Evolutionary conservation across 1,140 invertebrate genomes (phyloP).

Genomic region (Yoshiicerus persimilis): DNA sequence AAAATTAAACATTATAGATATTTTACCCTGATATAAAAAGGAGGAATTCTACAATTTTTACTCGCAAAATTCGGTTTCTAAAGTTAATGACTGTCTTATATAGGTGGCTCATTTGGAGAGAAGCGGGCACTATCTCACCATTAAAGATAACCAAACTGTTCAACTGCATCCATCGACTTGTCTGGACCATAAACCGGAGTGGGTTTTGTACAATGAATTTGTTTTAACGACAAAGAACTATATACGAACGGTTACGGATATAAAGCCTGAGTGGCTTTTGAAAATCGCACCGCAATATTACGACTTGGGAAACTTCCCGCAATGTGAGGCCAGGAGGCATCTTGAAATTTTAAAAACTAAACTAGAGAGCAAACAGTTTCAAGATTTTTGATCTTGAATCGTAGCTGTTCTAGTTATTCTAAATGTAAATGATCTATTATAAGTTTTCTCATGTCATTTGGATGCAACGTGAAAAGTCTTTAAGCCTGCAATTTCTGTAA

Average conservation of each 20-base stretch:
- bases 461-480: too few species aligned
- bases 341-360: conserved; percentile 80
- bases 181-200: conserved; percentile 98
- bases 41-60: not conserved
- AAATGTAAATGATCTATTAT: not conserved
- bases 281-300: conserved; percentile 97
- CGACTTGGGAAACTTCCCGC: conserved; percentile 95
- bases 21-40: not conserved
- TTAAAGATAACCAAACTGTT: conserved; percentile 98
- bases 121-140: conserved; percentile 95
- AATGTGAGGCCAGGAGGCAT: conserved; percentile 93
- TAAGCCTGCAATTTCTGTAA: too few species aligned
- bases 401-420: not conserved
- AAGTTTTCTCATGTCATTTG: not conserved
- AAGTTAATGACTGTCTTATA: not conserved
- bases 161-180: conserved; percentile 98
- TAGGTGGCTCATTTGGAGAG: conserved; percentile 92
- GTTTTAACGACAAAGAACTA: conserved; percentile 99
- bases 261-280: conserved; percentile 95
- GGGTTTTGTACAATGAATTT: conserved; percentile 99
- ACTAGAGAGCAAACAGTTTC: conserved; percentile 81
- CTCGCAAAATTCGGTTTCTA: not conserved
- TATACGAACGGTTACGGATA: conserved; percentile 97
- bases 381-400: conserved; percentile 62
- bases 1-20: not conserved